Conservation (phyloP, 2,113 vertebrate genomes). For the Channa argus region DNA sequence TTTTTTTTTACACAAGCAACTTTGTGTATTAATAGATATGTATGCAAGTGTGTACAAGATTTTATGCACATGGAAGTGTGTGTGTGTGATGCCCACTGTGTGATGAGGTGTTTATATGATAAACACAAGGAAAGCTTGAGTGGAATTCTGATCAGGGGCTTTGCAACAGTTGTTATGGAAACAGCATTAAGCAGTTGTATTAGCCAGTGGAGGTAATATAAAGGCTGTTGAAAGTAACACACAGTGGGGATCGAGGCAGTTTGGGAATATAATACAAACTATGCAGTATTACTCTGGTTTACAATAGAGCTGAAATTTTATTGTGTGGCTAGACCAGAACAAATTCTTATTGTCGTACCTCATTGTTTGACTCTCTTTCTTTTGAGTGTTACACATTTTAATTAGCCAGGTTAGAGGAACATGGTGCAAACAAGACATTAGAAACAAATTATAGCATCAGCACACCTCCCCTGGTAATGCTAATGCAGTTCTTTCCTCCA, state of each 20-base stretch:
- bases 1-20: conserved; percentile 32
- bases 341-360: conserved; percentile 57
- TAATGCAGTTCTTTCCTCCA: conserved; percentile 52
- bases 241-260: conserved; percentile 64
- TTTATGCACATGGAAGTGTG: conserved; percentile 54
- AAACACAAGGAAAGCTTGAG: conserved; percentile 76
- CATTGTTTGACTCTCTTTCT: conserved; percentile 41
- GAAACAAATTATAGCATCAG: conserved; percentile 67
- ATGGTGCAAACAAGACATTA: conserved; percentile 58
- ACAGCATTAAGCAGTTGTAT: conserved; percentile 80
- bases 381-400: conserved; percentile 58
- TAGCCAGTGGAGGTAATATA: conserved; percentile 76
- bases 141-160: conserved; percentile 82
- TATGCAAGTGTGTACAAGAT: conserved; percentile 66
- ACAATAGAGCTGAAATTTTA: conserved; percentile 67
- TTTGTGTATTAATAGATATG: conserved; percentile 60
- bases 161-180: conserved; percentile 85
- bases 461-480: conserved; percentile 64
- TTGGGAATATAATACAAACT: conserved; percentile 73
- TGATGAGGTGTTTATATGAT: conserved; percentile 80
- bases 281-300: conserved; percentile 67
- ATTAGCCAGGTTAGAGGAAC: conserved; percentile 58
- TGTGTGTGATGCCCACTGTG: conserved; percentile 66
- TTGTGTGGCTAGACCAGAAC: conserved; percentile 58
- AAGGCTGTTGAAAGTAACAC: conserved; percentile 74